Evolutionary conservation across 2,113 vertebrate species (phyloP), one percentile per base, ranked within the genome.

Genomic region (Heloderma charlesbogerti): DNA sequence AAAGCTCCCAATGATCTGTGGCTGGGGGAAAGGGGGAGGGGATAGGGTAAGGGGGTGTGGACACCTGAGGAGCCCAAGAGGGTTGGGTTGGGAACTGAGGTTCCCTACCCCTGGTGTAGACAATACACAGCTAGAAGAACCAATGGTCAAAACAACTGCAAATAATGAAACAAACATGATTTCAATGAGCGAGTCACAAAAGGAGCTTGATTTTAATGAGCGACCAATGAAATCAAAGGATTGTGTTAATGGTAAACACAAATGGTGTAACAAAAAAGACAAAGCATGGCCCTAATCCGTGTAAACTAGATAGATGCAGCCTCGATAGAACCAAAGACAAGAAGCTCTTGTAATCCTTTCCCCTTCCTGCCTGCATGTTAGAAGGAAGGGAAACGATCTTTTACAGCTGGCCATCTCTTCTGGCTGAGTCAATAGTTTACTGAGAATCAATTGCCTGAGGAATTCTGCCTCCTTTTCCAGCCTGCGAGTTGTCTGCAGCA

Each of bases 341-440:
- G 60, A 57, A 29, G 25, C 45, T 13, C 20, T 4, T 9, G 29
- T 45, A 18, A 3, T 18, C 31, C 60, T 29, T 37, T n/a, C 3
- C 72, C 16, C 4, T 22, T 78, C 72, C 31, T 29, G 0, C 63
- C 31, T 25, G 51, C 3, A 29, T 60, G 27, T 43, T 5, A 2
- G 20, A n/a, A 31, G 3, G 22, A 82, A 71, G 6, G 5, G 10
- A 80, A n/a, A 57, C 37, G 31, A 86, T 48, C 63, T 40, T n/a
- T 31, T n/a, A 2, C 6, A 48, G 25, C 60, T 78, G 86, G 43
- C 40, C 7, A 27, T 63, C 25, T 71, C 51, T 90, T 80, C 54
- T 85, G 31, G 40, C 67, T n/a, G 31, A 91, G 66, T 82, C 77
- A 79, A 90, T 79, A 88, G 57, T 57, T 69, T 84, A 45, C 72